A percentile compares a stretch with the other conserved stretches of the same genome.
These are phyloP conservation scores for Bembecia ichneumoniformis DNA, from an alignment of 2,888 invertebrate genomes.

Conservation along the genomic window DNA sequence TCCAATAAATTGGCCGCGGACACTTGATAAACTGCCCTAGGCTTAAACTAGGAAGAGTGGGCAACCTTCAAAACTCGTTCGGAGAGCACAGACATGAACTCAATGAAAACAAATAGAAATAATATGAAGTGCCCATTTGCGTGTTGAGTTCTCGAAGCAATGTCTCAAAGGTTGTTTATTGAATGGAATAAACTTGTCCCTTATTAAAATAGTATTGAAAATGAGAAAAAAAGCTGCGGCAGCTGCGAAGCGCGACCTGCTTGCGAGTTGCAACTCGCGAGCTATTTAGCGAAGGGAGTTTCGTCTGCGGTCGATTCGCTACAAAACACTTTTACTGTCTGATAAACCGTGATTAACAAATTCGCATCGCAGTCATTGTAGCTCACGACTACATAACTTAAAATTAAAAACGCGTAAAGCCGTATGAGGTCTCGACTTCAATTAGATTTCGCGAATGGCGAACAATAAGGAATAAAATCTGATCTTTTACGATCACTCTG, in stretches of 20 bases:
- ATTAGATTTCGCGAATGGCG: conserved; percentile 69
- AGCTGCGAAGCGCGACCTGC: not conserved
- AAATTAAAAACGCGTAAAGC: conserved; percentile 67
- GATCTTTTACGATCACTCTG: conserved; percentile 62
- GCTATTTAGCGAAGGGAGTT: not conserved
- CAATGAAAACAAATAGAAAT: conserved; percentile 23
- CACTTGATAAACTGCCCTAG: conserved; percentile 18
- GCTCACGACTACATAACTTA: conserved; percentile 47
- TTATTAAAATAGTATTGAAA: conserved; percentile 18
- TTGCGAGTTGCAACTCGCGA: not conserved
- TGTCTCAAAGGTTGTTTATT: conserved; percentile 15
- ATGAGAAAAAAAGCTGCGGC: conserved; percentile 6
- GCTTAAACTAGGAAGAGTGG: conserved; percentile 22
- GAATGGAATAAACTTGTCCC: conserved; percentile 7
- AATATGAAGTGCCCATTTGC: conserved; percentile 13
- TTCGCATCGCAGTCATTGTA: conserved; percentile 43
- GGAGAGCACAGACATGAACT: conserved; percentile 5
- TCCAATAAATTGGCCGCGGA: conserved; percentile 18
- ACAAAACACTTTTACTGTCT: conserved; percentile 38
- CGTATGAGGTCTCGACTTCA: conserved; percentile 53
- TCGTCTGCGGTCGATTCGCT: conserved; percentile 20
- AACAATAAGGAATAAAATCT: conserved; percentile 71
- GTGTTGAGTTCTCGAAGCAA: conserved; percentile 7
- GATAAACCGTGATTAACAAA: conserved; percentile 59
- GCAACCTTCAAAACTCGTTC: conserved; percentile 24